Evolutionary conservation across 2,797 vertebrate genomes (phyloP).

Genomic region (Notoglanidium macrostoma): DNA sequence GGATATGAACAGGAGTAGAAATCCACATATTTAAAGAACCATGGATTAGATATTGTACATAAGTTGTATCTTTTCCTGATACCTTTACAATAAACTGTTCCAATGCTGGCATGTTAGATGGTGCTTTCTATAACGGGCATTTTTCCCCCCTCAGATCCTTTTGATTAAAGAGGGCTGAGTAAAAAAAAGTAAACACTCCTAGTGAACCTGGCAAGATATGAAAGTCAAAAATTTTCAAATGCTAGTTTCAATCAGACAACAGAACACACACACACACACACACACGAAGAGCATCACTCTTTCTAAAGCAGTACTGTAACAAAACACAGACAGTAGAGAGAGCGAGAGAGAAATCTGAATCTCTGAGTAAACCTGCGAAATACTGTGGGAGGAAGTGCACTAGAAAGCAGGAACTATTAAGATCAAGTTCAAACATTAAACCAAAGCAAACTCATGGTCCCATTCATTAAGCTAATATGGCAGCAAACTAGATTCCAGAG

Average conservation of each 20-base stretch:
- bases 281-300: background rate
- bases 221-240: background rate
- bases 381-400: slow-evolving; percentile 15
- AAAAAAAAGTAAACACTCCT: background rate
- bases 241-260: background rate
- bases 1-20: background rate
- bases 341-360: background rate
- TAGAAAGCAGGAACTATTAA: slow-evolving; percentile 9
- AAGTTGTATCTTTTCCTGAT: background rate
- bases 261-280: background rate
- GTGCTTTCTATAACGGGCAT: background rate
- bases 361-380: slow-evolving; percentile 24
- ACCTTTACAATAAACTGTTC: background rate
- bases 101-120: background rate
- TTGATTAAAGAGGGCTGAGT: background rate
- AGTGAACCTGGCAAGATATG: background rate
- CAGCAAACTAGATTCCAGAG: slow-evolving; percentile 20
- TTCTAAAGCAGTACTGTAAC: background rate
- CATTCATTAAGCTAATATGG: slow-evolving; percentile 1
- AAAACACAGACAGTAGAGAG: slow-evolving; percentile 10
- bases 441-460: slow-evolving; percentile 33
- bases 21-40: slow-evolving; percentile 1
- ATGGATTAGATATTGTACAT: background rate
- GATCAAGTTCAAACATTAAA: slow-evolving; percentile 52
- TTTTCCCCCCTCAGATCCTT: background rate